Percentiles rank a stretch among this genome's conserved stretches.
phyloP scores from a whole-genome alignment of 2,888 invertebrate genomes.

The Julus scandinavius region DNA sequence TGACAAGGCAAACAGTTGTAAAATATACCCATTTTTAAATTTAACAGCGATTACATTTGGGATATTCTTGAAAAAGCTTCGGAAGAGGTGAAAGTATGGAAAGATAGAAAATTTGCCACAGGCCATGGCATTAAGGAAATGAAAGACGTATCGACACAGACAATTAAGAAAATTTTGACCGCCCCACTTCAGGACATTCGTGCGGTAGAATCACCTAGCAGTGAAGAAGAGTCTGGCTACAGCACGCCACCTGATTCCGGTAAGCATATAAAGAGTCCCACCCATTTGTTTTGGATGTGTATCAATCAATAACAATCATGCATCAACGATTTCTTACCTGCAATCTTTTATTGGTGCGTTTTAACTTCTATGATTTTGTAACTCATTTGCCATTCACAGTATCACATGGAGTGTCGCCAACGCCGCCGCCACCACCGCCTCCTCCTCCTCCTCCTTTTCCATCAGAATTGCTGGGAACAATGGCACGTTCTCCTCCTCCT shows the following conservation, averaged over 20 bases:
- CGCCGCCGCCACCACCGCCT: constrained; percentile 39
- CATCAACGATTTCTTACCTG: too few relatives aligned
- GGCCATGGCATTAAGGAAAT: not conserved
- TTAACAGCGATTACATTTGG: constrained; percentile 35
- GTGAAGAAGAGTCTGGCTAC: constrained; percentile 10
- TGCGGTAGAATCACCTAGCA: not conserved
- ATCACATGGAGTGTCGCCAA: not conserved
- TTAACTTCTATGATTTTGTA: too few relatives aligned
- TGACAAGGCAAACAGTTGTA: not conserved
- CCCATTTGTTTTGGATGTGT: too few relatives aligned
- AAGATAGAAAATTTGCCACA: not conserved
- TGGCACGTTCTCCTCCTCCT: constrained; percentile 42
- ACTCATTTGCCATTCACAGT: not conserved
- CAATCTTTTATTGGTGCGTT: too few relatives aligned
- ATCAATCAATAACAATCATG: too few relatives aligned
- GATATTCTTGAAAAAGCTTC: constrained; percentile 26
- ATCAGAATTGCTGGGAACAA: not conserved
- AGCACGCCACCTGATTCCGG: not conserved
- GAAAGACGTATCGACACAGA: constrained; percentile 3
- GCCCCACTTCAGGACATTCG: not conserved
- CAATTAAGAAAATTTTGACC: not conserved
- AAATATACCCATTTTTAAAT: not conserved
- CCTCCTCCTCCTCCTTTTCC: constrained; percentile 50
- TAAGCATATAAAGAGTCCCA: not conserved
- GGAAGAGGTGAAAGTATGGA: not conserved